Percentiles rank a stretch among this genome's conserved stretches.
Evolutionary conservation across 2,888 invertebrate genomes (phyloP).

Genomic region (Leptinotarsa juncta): DNA sequence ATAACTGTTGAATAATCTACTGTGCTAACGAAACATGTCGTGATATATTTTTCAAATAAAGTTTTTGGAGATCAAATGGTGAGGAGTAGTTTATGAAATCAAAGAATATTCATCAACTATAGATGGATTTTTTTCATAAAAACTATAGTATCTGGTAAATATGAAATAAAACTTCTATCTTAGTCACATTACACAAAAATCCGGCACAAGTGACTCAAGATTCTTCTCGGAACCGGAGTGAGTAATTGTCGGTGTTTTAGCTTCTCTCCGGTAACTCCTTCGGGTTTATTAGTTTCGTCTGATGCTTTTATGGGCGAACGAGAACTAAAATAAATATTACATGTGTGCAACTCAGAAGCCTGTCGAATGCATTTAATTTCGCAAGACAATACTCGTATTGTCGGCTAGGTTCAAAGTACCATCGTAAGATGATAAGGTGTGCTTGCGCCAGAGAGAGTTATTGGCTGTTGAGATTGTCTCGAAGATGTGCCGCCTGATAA

Average conservation of each 20-base stretch:
- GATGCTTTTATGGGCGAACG: constrained; percentile 34
- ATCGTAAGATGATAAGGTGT: constrained; percentile 43
- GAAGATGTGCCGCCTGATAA: neutral
- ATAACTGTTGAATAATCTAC: too few relatives aligned
- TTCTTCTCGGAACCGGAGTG: neutral
- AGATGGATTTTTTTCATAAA: too few relatives aligned
- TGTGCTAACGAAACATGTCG: too few relatives aligned
- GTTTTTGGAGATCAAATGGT: too few relatives aligned
- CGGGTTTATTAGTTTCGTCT: constrained; percentile 38
- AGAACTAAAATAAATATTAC: constrained; percentile 33
- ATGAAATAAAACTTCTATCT: too few relatives aligned
- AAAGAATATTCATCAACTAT: too few relatives aligned
- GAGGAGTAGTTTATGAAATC: too few relatives aligned
- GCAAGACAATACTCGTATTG: constrained; percentile 40
- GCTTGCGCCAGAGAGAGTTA: constrained; percentile 37
- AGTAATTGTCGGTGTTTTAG: constrained; percentile 13
- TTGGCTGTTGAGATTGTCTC: constrained; percentile 29
- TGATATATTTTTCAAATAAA: too few relatives aligned
- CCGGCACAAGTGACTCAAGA: neutral
- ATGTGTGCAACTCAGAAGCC: constrained; percentile 43
- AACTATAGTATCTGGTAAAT: too few relatives aligned
- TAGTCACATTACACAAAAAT: too few relatives aligned
- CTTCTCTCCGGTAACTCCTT: constrained; percentile 30
- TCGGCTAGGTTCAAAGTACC: constrained; percentile 39
- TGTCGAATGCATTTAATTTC: constrained; percentile 47